Evolutionary conservation across 2,888 invertebrate species (phyloP), one percentile per base, ranked within the genome.

Genomic region (Cryptus viduatorius): DNA sequence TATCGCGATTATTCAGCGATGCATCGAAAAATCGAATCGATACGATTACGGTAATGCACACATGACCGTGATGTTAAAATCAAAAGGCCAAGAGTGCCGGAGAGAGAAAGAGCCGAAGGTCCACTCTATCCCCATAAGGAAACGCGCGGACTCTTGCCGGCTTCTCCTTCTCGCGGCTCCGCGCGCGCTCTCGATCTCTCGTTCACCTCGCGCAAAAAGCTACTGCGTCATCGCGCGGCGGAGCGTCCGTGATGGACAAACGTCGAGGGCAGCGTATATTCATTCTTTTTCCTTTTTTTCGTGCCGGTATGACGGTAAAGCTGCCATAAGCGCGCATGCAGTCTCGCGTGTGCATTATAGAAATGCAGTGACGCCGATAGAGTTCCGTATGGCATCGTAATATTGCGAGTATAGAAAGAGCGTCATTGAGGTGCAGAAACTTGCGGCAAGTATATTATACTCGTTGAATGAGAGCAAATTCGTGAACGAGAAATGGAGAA

Each of bases 131-230:
- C 76, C 68, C 90, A 90, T 90, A 92, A 90, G 92, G 92, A 90
- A 90, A 88, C 88, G 87, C 87, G 87, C 84, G 84, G 84, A 37
- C 76, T 77, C 83, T 77, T 37, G 50, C 64, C 75, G 48, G 44
- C 42, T 73, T 79, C 61, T 75, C 42, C 64, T 42, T 69, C 48
- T 29, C 75, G 48, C 75, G 37, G 56, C 12, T 64, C n/a, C 64
- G 67, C 14, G 72, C 64, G 67, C 12, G 72, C 56, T 64, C 71
- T 65, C 77, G 71, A 19, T 48, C 76, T 86, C 90, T 87, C 83
- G 89, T 91, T 91, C 85, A 90, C 89, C 90, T 89, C 87, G 89
- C 56, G 82, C 83, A 89, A 89, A 91, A 89, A 91, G 82, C 76
- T 67, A 88, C 86, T 86, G 82, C 89, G 86, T 89, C 89, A 86